Conservation (phyloP, 2,888 invertebrate genomes). For the Hydroisotoma schaefferi region DNA sequence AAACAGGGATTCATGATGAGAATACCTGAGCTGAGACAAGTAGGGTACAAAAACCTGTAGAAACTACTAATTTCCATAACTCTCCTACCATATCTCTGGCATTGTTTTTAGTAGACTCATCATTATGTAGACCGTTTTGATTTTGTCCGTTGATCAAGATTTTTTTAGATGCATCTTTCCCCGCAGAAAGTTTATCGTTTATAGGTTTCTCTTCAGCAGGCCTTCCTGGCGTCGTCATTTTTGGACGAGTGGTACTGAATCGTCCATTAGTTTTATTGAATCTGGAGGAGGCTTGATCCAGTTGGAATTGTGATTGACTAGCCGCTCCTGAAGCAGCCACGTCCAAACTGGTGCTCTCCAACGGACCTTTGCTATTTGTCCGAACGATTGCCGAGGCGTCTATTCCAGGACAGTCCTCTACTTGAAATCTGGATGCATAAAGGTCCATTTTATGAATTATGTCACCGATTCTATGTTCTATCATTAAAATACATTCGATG, state of each 20-base stretch:
- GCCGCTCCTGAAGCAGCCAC: constrained; percentile 16
- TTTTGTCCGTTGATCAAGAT: no score
- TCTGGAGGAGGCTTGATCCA: constrained; percentile 26
- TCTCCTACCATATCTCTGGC: no score
- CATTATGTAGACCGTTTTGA: no score
- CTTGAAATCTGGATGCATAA: constrained; percentile 37
- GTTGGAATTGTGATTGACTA: constrained; percentile 25
- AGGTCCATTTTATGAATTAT: no score
- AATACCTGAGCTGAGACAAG: no score
- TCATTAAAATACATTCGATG: no score
- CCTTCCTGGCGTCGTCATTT: constrained; percentile 3
- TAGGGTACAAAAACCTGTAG: no score
- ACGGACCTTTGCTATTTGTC: constrained; percentile 35
- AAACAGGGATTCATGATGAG: no score
- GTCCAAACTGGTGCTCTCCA: constrained; percentile 21
- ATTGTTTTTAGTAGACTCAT: no score
- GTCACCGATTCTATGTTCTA: no score
- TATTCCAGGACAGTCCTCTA: constrained; percentile 40
- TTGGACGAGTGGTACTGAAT: neutral
- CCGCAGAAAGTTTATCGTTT: constrained; percentile 10
- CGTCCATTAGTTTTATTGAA: neutral
- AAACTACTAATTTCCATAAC: no score
- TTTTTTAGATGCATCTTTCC: no score
- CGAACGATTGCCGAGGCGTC: constrained; percentile 23
- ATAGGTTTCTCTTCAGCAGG: constrained; percentile 20